Base-by-base conservation (phyloP, 2,888 invertebrate species). In the Amiota communis region DNA sequence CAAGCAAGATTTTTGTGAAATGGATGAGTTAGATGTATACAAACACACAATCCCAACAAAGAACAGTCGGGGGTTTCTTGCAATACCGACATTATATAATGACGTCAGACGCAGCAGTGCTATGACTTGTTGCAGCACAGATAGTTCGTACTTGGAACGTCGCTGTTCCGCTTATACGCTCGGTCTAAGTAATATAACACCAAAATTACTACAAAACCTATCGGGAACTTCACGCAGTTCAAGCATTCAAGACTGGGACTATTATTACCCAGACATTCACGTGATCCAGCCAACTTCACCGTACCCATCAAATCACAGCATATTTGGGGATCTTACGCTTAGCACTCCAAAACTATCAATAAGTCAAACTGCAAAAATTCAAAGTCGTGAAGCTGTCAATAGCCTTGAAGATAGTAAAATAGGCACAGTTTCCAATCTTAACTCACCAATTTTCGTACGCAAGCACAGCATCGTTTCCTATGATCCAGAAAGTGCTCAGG, bases 81-180 rank as follows among this genome's bases (percentile, higher is more conserved):
- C 89, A 75, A 90, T 90, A 75, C 90, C 90, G 69, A 82, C 87
- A 78, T 81, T 84, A 80, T 90, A 90, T 82, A 88, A 89, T 70
- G 90, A 91, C 72, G 90, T 92, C 11, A 89, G 95, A 61, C 92
- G 96, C 65, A 92, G 94, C 81, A 95, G 95, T 87, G 95, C 95
- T 78, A 94, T 95, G 83, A 96, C 96, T 48, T 95, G 95, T 89
- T 96, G 95, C 81, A 95, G 95, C 86, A 95, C 95, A 53, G 95
- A 94, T 74, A 95, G 95, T 87, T 95, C 95, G 74, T 96, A 95
- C 87, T 91, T 96, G 86, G 96, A 96, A 88, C 92, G 95, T 70
- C 92, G 96, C 70, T 95, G 94, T 78, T 95, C 95, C 20, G 94
- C 95, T 57, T 93, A 95, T 77, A 94, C 94, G 73, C 92, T 95